phyloP scores from a whole-genome alignment of 2,888 invertebrate genomes.

The Phymatocera aterrima region DNA sequence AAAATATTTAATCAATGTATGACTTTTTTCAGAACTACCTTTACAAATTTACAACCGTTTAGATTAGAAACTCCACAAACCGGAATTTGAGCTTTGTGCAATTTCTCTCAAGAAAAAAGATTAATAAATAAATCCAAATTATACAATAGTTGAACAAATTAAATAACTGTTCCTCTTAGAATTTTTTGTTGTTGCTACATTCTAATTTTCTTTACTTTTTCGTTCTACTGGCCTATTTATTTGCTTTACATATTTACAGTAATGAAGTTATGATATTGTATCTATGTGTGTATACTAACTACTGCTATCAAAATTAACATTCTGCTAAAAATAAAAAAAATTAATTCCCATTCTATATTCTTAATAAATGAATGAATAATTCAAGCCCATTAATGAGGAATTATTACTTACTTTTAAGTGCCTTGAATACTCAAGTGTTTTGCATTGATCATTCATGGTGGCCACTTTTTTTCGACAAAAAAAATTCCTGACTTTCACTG shows the following conservation, averaged over 20 bases:
- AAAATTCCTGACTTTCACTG: too few species aligned
- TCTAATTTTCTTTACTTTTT: not conserved
- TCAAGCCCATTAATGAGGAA: not conserved
- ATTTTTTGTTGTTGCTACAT: too few species aligned
- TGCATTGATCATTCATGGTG: too few species aligned
- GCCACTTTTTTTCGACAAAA: too few species aligned
- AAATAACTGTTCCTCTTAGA: not conserved
- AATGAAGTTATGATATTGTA: not conserved
- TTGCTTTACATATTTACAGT: constrained; percentile 32
- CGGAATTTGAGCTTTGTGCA: not conserved
- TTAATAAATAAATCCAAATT: not conserved
- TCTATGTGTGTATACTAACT: constrained; percentile 10
- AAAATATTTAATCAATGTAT: not conserved
- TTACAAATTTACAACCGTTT: not conserved
- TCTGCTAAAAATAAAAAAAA: not conserved
- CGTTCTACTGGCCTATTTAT: constrained; percentile 9
- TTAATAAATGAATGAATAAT: constrained; percentile 13
- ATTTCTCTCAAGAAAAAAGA: not conserved
- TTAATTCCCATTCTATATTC: not conserved
- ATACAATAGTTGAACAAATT: not conserved
- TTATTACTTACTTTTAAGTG: not conserved
- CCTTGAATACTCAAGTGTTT: not conserved
- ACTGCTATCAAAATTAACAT: constrained; percentile 18
- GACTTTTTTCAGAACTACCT: not conserved
- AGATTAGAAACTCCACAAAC: not conserved